These are phyloP conservation scores for Pocillopora damicornis DNA, from an alignment of 64 coral and sea anemone species.

Conservation along the genomic window DNA sequence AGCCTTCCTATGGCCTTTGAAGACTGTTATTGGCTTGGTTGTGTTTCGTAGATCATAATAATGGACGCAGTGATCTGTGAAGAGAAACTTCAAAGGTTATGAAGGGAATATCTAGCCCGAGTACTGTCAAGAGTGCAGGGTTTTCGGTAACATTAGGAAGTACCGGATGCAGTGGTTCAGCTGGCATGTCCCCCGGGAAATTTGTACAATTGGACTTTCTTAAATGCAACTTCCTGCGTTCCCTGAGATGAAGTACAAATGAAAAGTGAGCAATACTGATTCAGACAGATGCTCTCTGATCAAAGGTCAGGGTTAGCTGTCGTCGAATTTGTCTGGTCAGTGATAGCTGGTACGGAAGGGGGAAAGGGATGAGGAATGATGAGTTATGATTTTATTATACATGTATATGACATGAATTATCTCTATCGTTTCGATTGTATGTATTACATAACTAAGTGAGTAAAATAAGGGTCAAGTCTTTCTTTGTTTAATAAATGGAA, in stretches of 20 bases:
- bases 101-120: too few relatives aligned
- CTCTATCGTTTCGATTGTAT: not conserved
- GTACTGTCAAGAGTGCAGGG: too few relatives aligned
- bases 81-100: not conserved
- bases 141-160: too few relatives aligned
- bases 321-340: not conserved
- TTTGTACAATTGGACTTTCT: too few relatives aligned
- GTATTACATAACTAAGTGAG: too few relatives aligned
- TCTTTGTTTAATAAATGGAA: too few relatives aligned
- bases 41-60: slow-evolving; percentile 97
- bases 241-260: too few relatives aligned
- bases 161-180: too few relatives aligned
- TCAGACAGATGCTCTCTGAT: not conserved
- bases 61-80: slow-evolving; percentile 98
- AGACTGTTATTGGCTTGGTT: slow-evolving; percentile 83
- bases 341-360: not conserved
- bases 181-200: too few relatives aligned
- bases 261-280: not conserved
- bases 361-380: not conserved
- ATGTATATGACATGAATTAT: slow-evolving; percentile 23
- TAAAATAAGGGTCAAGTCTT: too few relatives aligned
- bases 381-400: slow-evolving; percentile 29
- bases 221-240: too few relatives aligned
- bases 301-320: slow-evolving; percentile 1
- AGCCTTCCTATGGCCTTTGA: slow-evolving; percentile 96